Evolutionary conservation across 37 sponge, comb jelly and placozoan species (phyloP), one percentile per base, ranked within the genome.

Genomic region (Spongia lamella): DNA sequence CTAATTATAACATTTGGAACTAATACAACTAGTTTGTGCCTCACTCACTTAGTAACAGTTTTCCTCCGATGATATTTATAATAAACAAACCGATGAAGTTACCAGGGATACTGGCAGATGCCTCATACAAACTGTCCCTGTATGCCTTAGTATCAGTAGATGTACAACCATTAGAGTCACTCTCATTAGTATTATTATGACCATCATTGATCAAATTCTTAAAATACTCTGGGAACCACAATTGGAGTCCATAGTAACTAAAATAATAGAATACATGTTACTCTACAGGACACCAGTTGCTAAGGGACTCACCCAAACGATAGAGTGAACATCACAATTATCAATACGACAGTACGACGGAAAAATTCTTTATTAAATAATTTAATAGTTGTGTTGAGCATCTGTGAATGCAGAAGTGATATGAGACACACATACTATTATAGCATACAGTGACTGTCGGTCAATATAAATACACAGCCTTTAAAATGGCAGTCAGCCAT

Each of bases 141-240:
- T 90, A 90, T 22, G 77, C 53, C 20, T 53, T 63, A 14, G 6
- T 25, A 3, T 30, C 81, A 15, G 37, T 49, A 0, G 47, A 36
- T 15, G 43, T 22, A 40, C 40, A 53, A 34, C 31, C 31, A 31
- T 32, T 33, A 32, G 20, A 68, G 49, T 37, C 26, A 1, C 54
- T 38, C 34, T 38, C 54, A 39, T 32, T 52, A 30, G 64, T 15
- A 49, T 47, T 33, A 15, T 43, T 24, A 0, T 68, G 53, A 33
- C 67, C 3, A 1, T n/a, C 0, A 2, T 33, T 17, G 3, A 83
- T 56, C 16, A 33, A 31, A 43, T 43, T 5, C 57, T 87, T 71
- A 40, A 96, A 88, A 67, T 92, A 96, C 59, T 92, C 97, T 0
- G 97, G 97, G 54, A 96, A 92, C 97, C 93, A 96, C 61, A 96